These are phyloP conservation scores for Acromyrmex echinatior DNA, from an alignment of 1,140 invertebrate genomes.

Conservation along the genomic window DNA sequence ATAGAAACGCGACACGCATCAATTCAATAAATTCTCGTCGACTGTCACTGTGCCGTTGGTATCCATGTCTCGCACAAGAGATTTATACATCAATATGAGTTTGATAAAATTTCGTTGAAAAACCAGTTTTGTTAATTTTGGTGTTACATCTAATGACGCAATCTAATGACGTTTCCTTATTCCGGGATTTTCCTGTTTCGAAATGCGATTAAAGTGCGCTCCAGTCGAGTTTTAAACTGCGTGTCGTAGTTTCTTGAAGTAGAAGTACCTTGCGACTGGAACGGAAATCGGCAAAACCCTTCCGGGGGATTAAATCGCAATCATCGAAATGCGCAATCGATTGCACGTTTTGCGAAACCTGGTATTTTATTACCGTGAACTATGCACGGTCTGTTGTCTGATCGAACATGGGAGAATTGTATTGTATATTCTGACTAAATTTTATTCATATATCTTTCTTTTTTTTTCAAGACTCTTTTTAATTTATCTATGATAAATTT, in stretches of 20 bases:
- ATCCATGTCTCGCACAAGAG: not conserved
- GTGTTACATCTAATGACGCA: not conserved
- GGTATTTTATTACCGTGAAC: not conserved
- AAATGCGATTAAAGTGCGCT: not conserved
- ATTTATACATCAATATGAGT: constrained; percentile 13
- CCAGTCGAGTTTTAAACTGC: not conserved
- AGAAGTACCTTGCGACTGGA: not conserved
- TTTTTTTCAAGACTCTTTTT: not conserved
- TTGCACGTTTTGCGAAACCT: not conserved
- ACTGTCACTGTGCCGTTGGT: constrained; percentile 5
- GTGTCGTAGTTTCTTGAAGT: constrained; percentile 24
- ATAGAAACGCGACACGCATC: not conserved
- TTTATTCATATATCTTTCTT: not conserved
- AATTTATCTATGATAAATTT: not conserved
- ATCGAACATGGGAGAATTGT: not conserved
- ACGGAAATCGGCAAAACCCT: constrained; percentile 18
- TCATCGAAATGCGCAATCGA: constrained; percentile 28
- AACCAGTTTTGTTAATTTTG: not conserved
- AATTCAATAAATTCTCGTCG: not conserved
- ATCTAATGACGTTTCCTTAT: not conserved
- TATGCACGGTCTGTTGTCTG: not conserved
- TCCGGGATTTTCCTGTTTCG: not conserved
- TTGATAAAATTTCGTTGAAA: constrained; percentile 9
- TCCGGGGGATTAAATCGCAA: constrained; percentile 4
- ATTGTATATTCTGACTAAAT: not conserved